These are phyloP conservation scores for Allygus modestus DNA, from an alignment of 2,888 invertebrate genomes.

Conservation along the genomic window DNA sequence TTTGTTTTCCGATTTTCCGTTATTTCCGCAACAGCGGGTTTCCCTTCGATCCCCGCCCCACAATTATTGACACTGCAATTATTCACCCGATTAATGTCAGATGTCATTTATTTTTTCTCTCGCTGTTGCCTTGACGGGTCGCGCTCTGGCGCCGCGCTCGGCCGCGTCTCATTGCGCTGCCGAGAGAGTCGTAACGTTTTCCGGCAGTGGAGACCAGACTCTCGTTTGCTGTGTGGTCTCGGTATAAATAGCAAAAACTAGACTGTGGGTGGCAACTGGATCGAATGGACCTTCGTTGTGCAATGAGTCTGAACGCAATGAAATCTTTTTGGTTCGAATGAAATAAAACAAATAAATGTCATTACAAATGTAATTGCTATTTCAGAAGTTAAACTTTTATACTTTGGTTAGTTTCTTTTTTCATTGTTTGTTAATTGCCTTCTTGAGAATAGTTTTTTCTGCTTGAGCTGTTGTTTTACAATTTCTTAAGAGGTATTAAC, in stretches of 20 bases:
- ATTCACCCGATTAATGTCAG: constrained; percentile 47
- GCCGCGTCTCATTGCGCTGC: background rate
- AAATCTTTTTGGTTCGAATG: no score
- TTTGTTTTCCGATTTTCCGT: constrained; percentile 52
- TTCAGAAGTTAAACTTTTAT: no score
- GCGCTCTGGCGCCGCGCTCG: constrained; percentile 23
- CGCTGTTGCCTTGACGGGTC: background rate
- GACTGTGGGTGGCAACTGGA: constrained; percentile 2
- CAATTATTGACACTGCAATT: constrained; percentile 47
- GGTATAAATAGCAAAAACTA: constrained; percentile 8
- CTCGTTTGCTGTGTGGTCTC: constrained; percentile 27
- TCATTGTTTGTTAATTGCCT: no score
- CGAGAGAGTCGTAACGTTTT: background rate
- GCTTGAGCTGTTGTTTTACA: no score
- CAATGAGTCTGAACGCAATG: no score
- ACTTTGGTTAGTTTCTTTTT: no score
- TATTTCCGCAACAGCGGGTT: constrained; percentile 14
- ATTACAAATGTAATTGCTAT: no score
- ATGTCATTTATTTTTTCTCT: constrained; percentile 44
- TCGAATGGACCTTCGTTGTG: background rate
- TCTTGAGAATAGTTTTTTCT: no score
- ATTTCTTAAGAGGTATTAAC: no score
- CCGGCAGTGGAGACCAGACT: background rate
- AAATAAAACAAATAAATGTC: no score
- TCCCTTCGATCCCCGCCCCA: background rate